These are phyloP conservation scores for Pocillopora grandis DNA, from an alignment of 92 coral and sea anemone species.

Conservation along the genomic window DNA sequence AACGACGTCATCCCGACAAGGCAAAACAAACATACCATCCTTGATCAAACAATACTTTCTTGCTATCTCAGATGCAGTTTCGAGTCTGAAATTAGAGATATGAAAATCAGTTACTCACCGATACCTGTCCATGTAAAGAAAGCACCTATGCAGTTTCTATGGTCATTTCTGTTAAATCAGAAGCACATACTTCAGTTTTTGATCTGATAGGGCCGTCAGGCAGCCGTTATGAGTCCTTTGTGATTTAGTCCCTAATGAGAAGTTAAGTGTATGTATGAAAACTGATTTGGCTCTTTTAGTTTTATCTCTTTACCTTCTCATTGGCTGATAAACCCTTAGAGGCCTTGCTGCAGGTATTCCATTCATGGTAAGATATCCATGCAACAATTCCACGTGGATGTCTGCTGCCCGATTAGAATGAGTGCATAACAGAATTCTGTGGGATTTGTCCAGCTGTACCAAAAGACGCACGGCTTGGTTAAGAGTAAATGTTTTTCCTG, in stretches of 20 bases:
- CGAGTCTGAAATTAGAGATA: background rate
- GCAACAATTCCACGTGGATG: constrained; percentile 75
- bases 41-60: constrained; percentile 63
- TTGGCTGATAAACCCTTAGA: constrained; percentile 62
- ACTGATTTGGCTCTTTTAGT: no score
- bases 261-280: no score
- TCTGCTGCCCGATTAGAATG: constrained; percentile 97
- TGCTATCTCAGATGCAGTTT: constrained; percentile 34
- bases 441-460: constrained; percentile 50
- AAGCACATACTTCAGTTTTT: no score
- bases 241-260: no score
- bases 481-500: constrained; percentile 92
- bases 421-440: constrained; percentile 87
- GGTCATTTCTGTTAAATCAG: no score
- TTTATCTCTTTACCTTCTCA: constrained; percentile 27
- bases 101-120: background rate
- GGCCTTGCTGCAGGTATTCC: constrained; percentile 64
- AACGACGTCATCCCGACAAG: constrained; percentile 64
- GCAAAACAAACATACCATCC: constrained; percentile 47
- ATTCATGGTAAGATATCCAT: constrained; percentile 51
- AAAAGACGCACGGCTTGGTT: constrained; percentile 78
- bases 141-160: no score
- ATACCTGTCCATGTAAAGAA: background rate
- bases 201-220: no score
- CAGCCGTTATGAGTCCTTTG: no score